Base-by-base conservation (phyloP, 1,140 invertebrate species). In the Platorchestia sp. region DNA sequence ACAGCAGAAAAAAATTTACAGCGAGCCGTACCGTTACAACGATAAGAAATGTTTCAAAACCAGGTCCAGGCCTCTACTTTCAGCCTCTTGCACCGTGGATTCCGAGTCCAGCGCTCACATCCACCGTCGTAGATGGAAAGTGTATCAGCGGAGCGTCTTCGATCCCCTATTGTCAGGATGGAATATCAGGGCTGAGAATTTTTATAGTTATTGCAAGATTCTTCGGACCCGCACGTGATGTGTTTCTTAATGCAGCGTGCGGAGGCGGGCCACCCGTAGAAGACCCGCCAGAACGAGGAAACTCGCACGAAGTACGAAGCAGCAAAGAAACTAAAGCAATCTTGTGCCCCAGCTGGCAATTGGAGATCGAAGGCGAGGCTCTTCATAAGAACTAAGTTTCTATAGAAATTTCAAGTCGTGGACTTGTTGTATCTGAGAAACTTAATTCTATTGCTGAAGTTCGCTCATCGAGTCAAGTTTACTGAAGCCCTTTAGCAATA, bases 181-280 rank as follows among this genome's bases (percentile, higher is more conserved):
- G 36, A 44, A 47, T 45, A 42, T 45, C 41, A 7, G 1, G 91
- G 22, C 43, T 3, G 47, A 93, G 91, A 93, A 93, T 93, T 93
- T 93, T 93, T 93, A 93, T 93, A 93, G 91, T 93, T 45, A 93
- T 93, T 45, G 91, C 91, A 93, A 93, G 91, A 93, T 93, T 93
- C 91, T 44, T 40, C 40, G 91, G 91, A 93, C 43, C 47, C 7
- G 44, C 7, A 14, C 91, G 44, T 93, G 87, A 89, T 89, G 91
- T 93, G 43, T 10, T 93, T 93, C 43, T 93, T 93, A 93, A 93
- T 93, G 91, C 91, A 47, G 43, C 91, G 91, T n/a, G 45, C 43
- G 44, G 87, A 90, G 41, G 87, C 87, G 44, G 44, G 36, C 1
- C 59, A 27, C 36, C 59, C 59, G 27, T 36, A 51, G 19, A 51